A percentile compares a stretch with the other conserved stretches of the same genome.
phyloP scores from a whole-genome alignment of 2,797 vertebrate species.

The Margarornis squamiger region DNA sequence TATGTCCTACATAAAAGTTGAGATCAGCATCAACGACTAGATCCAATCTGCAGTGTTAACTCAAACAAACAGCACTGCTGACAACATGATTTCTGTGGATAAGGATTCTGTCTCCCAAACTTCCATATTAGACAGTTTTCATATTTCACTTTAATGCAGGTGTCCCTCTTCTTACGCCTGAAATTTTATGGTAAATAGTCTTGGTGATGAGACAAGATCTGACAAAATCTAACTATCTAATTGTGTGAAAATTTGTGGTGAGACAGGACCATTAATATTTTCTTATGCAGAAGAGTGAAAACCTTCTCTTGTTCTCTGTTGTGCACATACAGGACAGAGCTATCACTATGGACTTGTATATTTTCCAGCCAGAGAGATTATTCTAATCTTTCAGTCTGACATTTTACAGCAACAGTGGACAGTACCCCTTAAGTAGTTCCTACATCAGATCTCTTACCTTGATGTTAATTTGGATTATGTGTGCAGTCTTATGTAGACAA shows the following conservation, averaged over 20 bases:
- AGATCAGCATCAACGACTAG: not conserved
- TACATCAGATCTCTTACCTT: not conserved
- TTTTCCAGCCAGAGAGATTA: not conserved
- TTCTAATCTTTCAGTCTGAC: not conserved
- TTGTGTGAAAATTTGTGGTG: not conserved
- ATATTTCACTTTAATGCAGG: not conserved
- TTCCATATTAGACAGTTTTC: not conserved
- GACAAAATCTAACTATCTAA: not conserved
- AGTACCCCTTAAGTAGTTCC: not conserved
- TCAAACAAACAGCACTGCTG: not conserved
- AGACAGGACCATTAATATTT: not conserved
- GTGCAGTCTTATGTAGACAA: not conserved
- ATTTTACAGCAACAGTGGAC: not conserved
- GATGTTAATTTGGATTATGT: rapidly evolving
- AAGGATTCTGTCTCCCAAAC: not conserved
- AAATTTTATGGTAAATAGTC: not conserved
- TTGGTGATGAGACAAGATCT: not conserved
- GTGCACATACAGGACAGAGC: not conserved
- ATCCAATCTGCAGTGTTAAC: conserved; percentile 9
- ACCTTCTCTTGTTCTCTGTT: not conserved
- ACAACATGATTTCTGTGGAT: not conserved
- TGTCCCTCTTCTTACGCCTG: not conserved
- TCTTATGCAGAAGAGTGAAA: not conserved
- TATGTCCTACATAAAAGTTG: conserved; percentile 12
- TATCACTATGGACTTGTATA: not conserved